Conservation (phyloP, 2,888 invertebrate species). For the Agrochola lychnidis region DNA sequence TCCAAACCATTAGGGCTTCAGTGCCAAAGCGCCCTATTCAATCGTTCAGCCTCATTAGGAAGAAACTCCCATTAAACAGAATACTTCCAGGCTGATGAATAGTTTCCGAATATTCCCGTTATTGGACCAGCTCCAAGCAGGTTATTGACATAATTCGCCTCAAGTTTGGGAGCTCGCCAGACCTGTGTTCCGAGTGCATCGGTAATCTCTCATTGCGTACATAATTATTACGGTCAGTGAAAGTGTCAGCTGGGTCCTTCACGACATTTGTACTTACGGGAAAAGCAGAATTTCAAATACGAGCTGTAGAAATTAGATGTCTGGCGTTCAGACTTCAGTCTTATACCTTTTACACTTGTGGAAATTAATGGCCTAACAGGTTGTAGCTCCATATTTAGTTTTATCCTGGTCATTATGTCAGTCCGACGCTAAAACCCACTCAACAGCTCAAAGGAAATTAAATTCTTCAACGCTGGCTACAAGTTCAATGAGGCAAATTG, state of each 20-base stretch:
- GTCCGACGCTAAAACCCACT: neutral
- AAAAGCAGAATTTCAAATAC: slow-evolving; percentile 10
- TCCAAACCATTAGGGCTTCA: neutral
- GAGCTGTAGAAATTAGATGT: neutral
- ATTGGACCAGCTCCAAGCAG: slow-evolving; percentile 66
- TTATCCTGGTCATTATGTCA: neutral
- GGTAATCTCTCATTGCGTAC: slow-evolving; percentile 53
- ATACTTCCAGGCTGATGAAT: slow-evolving; percentile 38
- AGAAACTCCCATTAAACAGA: slow-evolving; percentile 34
- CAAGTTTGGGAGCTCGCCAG: slow-evolving; percentile 65
- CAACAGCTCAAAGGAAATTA: neutral
- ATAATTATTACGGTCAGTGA: slow-evolving; percentile 44
- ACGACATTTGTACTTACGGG: slow-evolving; percentile 2
- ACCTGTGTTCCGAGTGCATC: slow-evolving; percentile 58
- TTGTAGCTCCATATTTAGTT: neutral
- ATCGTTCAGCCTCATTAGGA: slow-evolving; percentile 51
- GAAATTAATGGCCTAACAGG: neutral
- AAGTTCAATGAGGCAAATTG: neutral
- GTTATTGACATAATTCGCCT: slow-evolving; percentile 70
- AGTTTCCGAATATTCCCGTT: slow-evolving; percentile 55
- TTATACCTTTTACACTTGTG: neutral
- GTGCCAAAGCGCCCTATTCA: slow-evolving; percentile 19
- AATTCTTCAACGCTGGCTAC: no score
- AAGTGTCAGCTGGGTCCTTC: slow-evolving; percentile 52
- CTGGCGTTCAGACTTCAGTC: neutral